Evolutionary conservation across 2,113 vertebrate species (phyloP), one percentile per base, ranked within the genome.

Genomic region (Aplodontia rufa): DNA sequence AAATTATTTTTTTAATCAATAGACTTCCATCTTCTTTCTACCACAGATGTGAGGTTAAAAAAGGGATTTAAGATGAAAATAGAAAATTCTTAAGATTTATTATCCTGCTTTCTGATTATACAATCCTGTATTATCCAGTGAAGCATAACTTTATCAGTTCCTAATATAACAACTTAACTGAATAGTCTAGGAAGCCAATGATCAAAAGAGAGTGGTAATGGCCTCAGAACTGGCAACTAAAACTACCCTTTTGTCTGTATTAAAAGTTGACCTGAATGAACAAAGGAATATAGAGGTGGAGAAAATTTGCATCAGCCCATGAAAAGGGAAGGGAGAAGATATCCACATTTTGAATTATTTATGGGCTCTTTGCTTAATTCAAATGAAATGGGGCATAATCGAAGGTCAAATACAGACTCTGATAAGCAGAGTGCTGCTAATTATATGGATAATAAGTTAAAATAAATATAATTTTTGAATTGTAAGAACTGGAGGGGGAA

Each of bases 11-110:
- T 87, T 90, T 37, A 40, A 80, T 82, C 62, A 75, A 40, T 66
- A 80, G 68, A 68, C 76, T 4, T 74, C 20, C 20, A 84, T 84
- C 60, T 96, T 62, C 28, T 64, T 96, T 62, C 28, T 64, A 51
- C 28, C 66, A 32, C 11, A 87, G 13, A 53, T 64, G 5, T 78
- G 32, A 96, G 17, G 53, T 94, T 87, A 74, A 92, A 93, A 93
- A 93, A 86, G 42, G 53, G 22, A 94, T 86, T 92, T 82, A 68
- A 95, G 42, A 58, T 88, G 47, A 81, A 92, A 85, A 89, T 35
- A 76, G 72, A 62, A 91, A 89, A 93, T 69, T 26, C 1, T 49
- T 90, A 42, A 55, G 16, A 81, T 88, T 68, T 95, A 76, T 76
- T 64, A 32, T 78, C 35, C 30, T 64, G 28, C 1, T 19, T 90